Base-by-base conservation (phyloP, 2,797 vertebrate genomes). In the Aldrovandia affinis region DNA sequence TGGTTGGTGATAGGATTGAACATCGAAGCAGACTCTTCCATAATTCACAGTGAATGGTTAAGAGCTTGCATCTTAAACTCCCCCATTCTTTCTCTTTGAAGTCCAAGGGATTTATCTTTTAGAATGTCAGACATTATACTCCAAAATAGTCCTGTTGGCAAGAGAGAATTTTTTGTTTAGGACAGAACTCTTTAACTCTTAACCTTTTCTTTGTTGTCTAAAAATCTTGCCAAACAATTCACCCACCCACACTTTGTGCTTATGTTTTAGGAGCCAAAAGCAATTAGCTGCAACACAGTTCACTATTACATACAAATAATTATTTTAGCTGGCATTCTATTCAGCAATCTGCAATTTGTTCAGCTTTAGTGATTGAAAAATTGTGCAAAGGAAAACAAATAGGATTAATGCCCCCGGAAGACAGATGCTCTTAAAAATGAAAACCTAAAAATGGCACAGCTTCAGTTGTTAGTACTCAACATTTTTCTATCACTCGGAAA, bases 21-120 rank as follows among this genome's bases (percentile, higher is more conserved):
- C 59, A 54, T 9, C 81, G 91, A 88, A 52, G 81, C 86, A 73
- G 86, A 89, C 44, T 89, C 89, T 81, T 93, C 94, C 95, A 95
- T 96, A 36, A 85, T 90, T 94, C 90, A 92, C 89, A 78, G 65
- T 85, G 14, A 89, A 82, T 42, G 59, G 68, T 85, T 84, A 68
- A 78, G 28, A 88, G 82, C 81, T 59, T 28, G 83, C 50, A 79
- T 84, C 20, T 63, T 82, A 59, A 73, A 55, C 20, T 85, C 82
- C 85, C 59, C 88, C 93, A 92, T 93, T 52, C 84, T 86, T 86
- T 77, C 83, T 52, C 83, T 15, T 22, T 83, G n/a, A n/a, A 75
- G 61, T 18, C 1, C 0, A 30, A 61, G 47, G 28, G n/a, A 83
- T 88, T 81, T 81, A 65, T 81, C 63, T 81, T 44, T 47, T 78